phyloP scores from a whole-genome alignment of 2,888 invertebrate species.

The Deilephila elpenor region DNA sequence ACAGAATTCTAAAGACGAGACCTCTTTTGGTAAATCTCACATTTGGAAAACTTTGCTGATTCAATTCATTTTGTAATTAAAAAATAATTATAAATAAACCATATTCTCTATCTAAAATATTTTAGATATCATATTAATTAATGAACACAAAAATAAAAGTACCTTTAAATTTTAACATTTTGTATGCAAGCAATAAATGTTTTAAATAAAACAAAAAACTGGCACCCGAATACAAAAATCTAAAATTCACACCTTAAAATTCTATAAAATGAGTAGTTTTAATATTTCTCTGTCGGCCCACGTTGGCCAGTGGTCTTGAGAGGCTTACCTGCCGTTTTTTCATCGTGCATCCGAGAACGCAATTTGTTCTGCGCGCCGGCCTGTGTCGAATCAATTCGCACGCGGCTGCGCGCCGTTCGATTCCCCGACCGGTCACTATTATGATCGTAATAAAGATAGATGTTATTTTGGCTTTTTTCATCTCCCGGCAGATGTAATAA shows the following conservation, averaged over 20 bases:
- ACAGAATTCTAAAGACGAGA: no score
- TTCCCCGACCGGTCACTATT: conserved; percentile 40
- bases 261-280: neutral
- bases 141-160: no score
- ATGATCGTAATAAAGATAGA: conserved; percentile 30
- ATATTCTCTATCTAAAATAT: no score
- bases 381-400: conserved; percentile 65
- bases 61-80: no score
- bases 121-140: no score
- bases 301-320: neutral
- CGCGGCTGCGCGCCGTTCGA: conserved; percentile 52
- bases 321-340: conserved; percentile 33
- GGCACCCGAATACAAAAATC: neutral
- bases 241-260: neutral
- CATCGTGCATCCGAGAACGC: conserved; percentile 31
- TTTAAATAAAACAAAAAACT: no score
- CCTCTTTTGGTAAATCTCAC: no score
- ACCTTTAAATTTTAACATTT: no score
- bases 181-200: no score
- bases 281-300: conserved; percentile 5
- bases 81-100: no score
- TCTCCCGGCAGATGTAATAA: conserved; percentile 23
- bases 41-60: no score
- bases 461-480: conserved; percentile 30
- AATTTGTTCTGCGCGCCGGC: conserved; percentile 40